These are phyloP conservation scores for Tuberolachnus salignus DNA, from an alignment of 2,888 invertebrate genomes.

Conservation along the genomic window DNA sequence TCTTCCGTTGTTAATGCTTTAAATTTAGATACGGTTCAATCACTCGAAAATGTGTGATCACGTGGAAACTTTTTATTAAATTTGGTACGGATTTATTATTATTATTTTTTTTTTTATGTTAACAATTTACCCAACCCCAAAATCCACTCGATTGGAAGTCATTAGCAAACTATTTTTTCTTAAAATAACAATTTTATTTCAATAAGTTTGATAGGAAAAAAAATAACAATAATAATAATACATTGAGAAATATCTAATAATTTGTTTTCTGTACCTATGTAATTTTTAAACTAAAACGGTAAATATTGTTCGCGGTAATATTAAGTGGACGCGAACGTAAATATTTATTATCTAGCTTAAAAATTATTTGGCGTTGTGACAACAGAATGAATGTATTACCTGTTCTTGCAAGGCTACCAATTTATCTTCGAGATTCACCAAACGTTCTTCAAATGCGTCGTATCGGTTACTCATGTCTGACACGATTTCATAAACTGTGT, in stretches of 20 bases:
- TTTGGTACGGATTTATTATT: slow-evolving; percentile 28
- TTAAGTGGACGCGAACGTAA: too few relatives aligned
- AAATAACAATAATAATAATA: neutral
- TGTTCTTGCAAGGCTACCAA: slow-evolving; percentile 77
- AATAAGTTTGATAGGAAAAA: neutral
- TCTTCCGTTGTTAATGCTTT: neutral
- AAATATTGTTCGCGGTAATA: too few relatives aligned
- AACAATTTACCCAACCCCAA: slow-evolving; percentile 25
- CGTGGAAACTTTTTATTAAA: slow-evolving; percentile 33
- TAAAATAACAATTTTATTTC: slow-evolving; percentile 29
- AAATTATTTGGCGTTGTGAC: too few relatives aligned
- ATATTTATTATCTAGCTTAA: too few relatives aligned
- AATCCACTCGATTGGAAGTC: slow-evolving; percentile 11
- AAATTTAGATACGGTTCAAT: slow-evolving; percentile 35
- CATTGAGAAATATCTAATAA: too few relatives aligned
- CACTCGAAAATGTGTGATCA: slow-evolving; percentile 36
- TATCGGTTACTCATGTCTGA: slow-evolving; percentile 96
- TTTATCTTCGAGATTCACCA: slow-evolving; percentile 92
- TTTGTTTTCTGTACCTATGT: too few relatives aligned
- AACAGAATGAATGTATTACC: slow-evolving; percentile 63
- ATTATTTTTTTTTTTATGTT: neutral
- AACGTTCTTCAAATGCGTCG: slow-evolving; percentile 89
- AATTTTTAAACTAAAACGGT: too few relatives aligned
- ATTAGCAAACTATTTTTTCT: slow-evolving; percentile 32
- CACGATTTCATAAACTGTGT: slow-evolving; percentile 96